Base-by-base conservation (phyloP, 2,888 invertebrate species). In the Acanthopleura granulata region DNA sequence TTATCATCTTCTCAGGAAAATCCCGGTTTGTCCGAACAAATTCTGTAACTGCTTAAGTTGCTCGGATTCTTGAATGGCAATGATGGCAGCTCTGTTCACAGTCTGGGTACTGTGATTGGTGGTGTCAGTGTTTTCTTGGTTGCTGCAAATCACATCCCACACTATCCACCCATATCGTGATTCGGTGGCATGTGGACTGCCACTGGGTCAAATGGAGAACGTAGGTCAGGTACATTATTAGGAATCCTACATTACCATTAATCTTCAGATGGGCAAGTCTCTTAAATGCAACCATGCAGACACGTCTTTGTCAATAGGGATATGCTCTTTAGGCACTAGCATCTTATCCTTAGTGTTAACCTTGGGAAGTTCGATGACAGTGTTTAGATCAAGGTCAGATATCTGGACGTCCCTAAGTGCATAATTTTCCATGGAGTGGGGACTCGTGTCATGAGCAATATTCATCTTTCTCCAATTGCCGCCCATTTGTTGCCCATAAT, bases 131-230 rank as follows among this genome's bases (percentile, higher is more conserved):
- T n/a, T n/a, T n/a, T n/a, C n/a, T n/a, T n/a, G n/a, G 14, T 22
- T 29, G 22, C 61, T 62, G 25, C 76, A 30, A 4, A 77, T 25
- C 12, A 79, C 70, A 69, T 79, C 76, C 79, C 79, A 78, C 4
- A 75, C 62, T 0, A 78, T 74, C 79, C 79, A 78, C 27, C 76
- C 74, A 16, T 75, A 57, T 6, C 30, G n/a, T 16, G 76, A 66
- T 69, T 57, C 75, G 12, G 75, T 74, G 14, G 79, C 79, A 72
- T 79, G 78, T 12, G 79, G 79, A 14, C 75, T 73, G 6, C 78
- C 79, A 70, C 74, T 72, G 12, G 75, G 76, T 78, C 74, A 72
- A 73, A 62, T 18, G 79, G 77, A 22, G 78, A 22, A 49, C 73
- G 78, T 29, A 75, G 78, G 57, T 79, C 77, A 1, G 72, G 74